Base-by-base conservation (phyloP, 2,797 vertebrate species). In the Gastrophryne carolinensis region DNA sequence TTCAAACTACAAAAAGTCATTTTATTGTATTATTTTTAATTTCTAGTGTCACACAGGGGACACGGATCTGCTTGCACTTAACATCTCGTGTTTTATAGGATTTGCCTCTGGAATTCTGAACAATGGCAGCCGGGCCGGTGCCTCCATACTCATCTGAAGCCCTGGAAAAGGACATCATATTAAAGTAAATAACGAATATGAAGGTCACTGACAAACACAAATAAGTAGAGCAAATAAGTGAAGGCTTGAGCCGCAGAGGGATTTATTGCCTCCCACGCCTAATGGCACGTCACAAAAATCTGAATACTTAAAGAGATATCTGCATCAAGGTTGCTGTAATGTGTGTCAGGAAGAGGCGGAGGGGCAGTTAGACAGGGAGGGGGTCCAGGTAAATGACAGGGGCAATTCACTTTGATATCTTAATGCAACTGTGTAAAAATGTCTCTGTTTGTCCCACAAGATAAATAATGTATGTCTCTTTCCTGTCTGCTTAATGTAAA, bases 361-460 rank as follows among this genome's bases (percentile, higher is more conserved):
- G 63, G 49, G 8, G 17, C 26, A 26, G 57, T 35, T 12, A 63
- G 4, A 5, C 37, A 19, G 29, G 3, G 12, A n/a, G 34, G 21
- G 19, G 24, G 19, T 39, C 26, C 37, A 49, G 65, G 57, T 54
- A 62, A 41, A 8, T 77, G 74, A 54, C 65, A 76, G 56, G 34
- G 37, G 19, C 29, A 26, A 27, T 70, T 64, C 50, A 13, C 17
- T 57, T 12, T 64, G 67, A 71, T 23, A 50, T 7, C 49, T 64
- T 71, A 70, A 71, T 71, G 66, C 26, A 71, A 2, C 57, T 58
- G 21, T 30, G 64, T 71, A 49, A 50, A 54, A 23, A 23, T 58
- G 60, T 70, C 74, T 47, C 26, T 19, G 53, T 26, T 13, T 21
- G 17, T 71, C 67, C 30, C 75, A 35, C 19, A 23, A 44, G 66